Conservation (phyloP, 2,113 vertebrate species). For the Sceloporus undulatus region DNA sequence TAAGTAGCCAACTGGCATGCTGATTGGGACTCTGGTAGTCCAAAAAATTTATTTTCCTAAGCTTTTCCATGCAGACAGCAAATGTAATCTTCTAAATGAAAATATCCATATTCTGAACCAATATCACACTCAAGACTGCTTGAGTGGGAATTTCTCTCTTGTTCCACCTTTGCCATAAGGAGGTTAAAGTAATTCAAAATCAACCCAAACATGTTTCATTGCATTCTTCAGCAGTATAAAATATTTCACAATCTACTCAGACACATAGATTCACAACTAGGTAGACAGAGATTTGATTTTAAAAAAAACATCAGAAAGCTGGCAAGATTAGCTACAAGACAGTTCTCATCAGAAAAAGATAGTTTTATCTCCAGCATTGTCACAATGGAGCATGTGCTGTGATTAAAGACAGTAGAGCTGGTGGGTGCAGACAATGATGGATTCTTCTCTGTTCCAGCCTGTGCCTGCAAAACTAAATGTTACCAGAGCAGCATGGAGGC, state of each 20-base stretch:
- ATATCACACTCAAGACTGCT: too few relatives aligned
- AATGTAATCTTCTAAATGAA: too few relatives aligned
- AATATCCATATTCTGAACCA: too few relatives aligned
- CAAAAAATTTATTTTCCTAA: too few relatives aligned
- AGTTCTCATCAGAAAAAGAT: neutral
- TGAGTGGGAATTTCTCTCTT: too few relatives aligned
- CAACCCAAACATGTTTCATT: constrained; percentile 46
- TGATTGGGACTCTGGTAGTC: too few relatives aligned
- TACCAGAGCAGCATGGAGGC: neutral
- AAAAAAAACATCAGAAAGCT: constrained; percentile 4
- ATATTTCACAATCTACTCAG: rapidly evolving
- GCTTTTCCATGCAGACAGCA: too few relatives aligned
- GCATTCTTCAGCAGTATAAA: constrained; percentile 22
- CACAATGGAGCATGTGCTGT: constrained; percentile 54
- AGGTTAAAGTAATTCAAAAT: neutral
- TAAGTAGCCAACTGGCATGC: too few relatives aligned
- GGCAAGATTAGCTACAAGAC: constrained; percentile 35
- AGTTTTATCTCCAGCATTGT: constrained; percentile 60
- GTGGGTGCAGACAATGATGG: constrained; percentile 34
- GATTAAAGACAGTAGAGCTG: constrained; percentile 38
- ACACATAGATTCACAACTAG: constrained; percentile 24
- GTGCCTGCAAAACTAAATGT: neutral
- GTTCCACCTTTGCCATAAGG: neutral
- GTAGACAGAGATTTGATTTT: constrained; percentile 42
- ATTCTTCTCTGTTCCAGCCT: constrained; percentile 45